Evolutionary conservation across 1,140 invertebrate species (phyloP), one percentile per base, ranked within the genome.

Genomic region (Temnothorax longispinosus): DNA sequence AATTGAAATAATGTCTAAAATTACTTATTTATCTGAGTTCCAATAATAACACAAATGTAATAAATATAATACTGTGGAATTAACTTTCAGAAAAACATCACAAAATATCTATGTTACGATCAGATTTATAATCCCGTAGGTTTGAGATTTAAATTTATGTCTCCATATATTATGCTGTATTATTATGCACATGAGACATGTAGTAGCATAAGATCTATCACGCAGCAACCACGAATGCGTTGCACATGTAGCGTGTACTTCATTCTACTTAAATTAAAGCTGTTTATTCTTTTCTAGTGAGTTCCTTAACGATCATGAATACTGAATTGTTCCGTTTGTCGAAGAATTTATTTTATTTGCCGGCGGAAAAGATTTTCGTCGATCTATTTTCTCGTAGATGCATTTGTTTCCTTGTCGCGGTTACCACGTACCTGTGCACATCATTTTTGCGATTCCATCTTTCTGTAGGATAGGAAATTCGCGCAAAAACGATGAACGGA

Each of bases 301-400:
- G 21, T 67, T 88, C 64, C 62, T 65, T 81, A 41, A 10, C 38
- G 27, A 27, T 21, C 21, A 21, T 21, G 27, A 64, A 41, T 38
- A 21, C 35, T 7, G 18, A 10, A 52, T 47, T 44, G 21, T 27
- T 52, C 15, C 1, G 47, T 86, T 88, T 4, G 50, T 35, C 11
- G 15, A 87, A 71, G 27, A 62, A 52, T 44, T 38, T 52, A 65
- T 67, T 38, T 21, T 5, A 65, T 67, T 87, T 65, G 13, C 41
- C 35, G 52, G 50, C 13, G 32, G 44, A 54, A 74, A 87, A 75
- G 52, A 11, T 75, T 75, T 41, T 54, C 32, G 21, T 32, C n/a
- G 21, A 15, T 78, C 58, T 41, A 80, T 69, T 80, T 69, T 52
- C 32, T 52, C 21, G 35, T n/a, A n/a, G 50, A 80, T 80, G 21